Conservation (phyloP, 2,888 invertebrate genomes). For the Temnothorax ravouxi region DNA sequence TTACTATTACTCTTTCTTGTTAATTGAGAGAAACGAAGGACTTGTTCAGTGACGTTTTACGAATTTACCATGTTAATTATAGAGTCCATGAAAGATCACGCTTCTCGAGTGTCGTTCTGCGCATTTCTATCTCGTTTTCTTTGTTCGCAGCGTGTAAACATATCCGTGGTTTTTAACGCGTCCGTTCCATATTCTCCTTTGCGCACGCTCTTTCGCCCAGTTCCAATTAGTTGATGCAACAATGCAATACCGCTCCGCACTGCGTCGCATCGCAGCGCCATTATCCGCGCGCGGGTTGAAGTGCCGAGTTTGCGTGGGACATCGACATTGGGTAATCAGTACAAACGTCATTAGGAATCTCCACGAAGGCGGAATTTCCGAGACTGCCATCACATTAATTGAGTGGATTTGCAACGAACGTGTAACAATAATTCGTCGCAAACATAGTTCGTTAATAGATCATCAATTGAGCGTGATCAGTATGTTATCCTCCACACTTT, state of each 20-base stretch:
- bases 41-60: background rate
- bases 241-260: slow-evolving; percentile 56
- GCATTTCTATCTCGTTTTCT: background rate
- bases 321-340: slow-evolving; percentile 43
- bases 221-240: slow-evolving; percentile 73
- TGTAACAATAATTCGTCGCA: slow-evolving; percentile 8
- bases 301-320: slow-evolving; percentile 56
- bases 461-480: slow-evolving; percentile 12
- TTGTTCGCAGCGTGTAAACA: background rate
- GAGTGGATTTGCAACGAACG: slow-evolving; percentile 36
- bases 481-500: background rate
- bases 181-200: background rate
- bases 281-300: slow-evolving; percentile 52
- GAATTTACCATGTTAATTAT: background rate
- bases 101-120: background rate
- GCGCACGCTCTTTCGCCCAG: slow-evolving; percentile 53
- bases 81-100: background rate
- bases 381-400: slow-evolving; percentile 54
- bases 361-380: slow-evolving; percentile 57
- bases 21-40: background rate
- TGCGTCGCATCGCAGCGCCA: slow-evolving; percentile 23
- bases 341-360: slow-evolving; percentile 65
- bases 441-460: slow-evolving; percentile 11
- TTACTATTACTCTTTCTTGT: background rate
- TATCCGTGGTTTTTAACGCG: background rate